Percentiles rank a stretch among this genome's conserved stretches.
Evolutionary conservation across 2,888 invertebrate species (phyloP).

Genomic region (Chelonus formosanus): DNA sequence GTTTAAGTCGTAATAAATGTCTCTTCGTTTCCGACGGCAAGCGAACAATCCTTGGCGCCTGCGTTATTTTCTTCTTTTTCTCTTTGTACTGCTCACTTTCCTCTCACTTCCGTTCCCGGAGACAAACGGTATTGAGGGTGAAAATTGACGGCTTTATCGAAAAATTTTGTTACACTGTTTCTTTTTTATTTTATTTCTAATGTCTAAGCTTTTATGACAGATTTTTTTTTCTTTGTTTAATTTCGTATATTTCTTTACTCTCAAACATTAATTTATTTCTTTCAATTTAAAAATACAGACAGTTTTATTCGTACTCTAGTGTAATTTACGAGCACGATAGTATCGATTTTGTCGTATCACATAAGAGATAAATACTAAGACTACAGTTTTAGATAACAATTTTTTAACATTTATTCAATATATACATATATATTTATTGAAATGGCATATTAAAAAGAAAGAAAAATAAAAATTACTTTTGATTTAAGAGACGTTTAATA

Average conservation of each 20-base stretch:
- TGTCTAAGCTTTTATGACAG: constrained; percentile 9
- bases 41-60: constrained; percentile 42
- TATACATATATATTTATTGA: too few species aligned
- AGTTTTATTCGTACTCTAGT: constrained; percentile 16
- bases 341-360: constrained; percentile 19
- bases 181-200: constrained; percentile 22
- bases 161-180: constrained; percentile 14
- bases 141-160: constrained; percentile 60
- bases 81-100: constrained; percentile 24
- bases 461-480: too few species aligned
- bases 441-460: too few species aligned
- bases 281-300: constrained; percentile 12
- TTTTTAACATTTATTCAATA: neutral
- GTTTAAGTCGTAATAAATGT: constrained; percentile 65
- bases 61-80: constrained; percentile 29
- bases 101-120: constrained; percentile 29
- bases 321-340: constrained; percentile 25
- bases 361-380: constrained; percentile 12
- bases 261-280: constrained; percentile 27
- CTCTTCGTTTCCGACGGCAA: constrained; percentile 55
- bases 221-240: constrained; percentile 7
- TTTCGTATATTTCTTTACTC: neutral
- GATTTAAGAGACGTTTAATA: too few species aligned
- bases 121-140: constrained; percentile 54
- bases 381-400: neutral